Conservation (phyloP, 2,797 vertebrate species). For the Halcyon chelicuti region DNA sequence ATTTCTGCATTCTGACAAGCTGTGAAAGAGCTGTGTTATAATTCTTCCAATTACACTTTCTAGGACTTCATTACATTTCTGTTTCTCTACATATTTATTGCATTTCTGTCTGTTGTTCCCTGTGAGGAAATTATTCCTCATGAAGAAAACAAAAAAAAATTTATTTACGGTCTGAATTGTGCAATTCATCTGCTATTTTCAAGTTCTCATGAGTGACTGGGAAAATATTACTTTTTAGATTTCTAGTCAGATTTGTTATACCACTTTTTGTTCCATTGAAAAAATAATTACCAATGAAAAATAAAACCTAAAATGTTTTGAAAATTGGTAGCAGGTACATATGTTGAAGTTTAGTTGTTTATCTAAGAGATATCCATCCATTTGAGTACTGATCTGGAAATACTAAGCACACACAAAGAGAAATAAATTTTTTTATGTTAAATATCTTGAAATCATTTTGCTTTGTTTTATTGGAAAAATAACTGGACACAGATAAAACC, state of each 20-base stretch:
- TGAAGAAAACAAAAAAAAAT: background rate
- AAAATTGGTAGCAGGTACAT: background rate
- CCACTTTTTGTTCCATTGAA: background rate
- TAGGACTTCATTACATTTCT: background rate
- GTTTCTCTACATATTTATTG: background rate
- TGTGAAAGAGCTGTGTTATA: background rate
- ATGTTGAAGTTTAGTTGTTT: background rate
- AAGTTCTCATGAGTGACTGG: background rate
- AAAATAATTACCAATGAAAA: background rate
- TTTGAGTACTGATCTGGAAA: background rate
- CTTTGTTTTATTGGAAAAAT: background rate
- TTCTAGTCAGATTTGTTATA: background rate
- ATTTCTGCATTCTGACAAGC: background rate
- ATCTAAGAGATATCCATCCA: background rate
- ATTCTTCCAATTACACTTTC: background rate
- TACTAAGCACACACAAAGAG: background rate
- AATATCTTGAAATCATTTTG: background rate
- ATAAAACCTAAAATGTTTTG: background rate
- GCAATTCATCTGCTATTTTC: background rate
- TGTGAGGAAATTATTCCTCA: background rate
- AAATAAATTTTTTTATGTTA: background rate
- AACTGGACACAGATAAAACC: background rate
- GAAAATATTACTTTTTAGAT: background rate
- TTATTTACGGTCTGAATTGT: background rate
- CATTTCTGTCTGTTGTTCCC: background rate